Conservation (phyloP, 35 echinoderm and acorn worm genomes). For the Heliocidaris tuberculata region DNA sequence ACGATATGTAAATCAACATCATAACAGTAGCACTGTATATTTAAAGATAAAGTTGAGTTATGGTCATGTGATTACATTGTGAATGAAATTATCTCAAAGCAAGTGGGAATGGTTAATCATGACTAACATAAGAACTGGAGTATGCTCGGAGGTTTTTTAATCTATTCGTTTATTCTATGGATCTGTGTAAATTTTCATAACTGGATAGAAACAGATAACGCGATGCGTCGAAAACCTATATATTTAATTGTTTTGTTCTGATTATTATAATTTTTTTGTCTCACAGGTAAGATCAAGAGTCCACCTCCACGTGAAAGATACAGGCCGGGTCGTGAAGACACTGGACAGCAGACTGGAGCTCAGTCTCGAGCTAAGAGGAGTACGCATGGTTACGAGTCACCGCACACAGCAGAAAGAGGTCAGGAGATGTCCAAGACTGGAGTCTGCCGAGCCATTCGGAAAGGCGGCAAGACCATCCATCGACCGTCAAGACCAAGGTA, state of each 20-base stretch:
- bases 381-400: not conserved
- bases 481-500: conserved; percentile 89
- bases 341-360: not conserved
- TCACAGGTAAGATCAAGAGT: conserved; percentile 18
- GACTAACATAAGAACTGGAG: too few relatives aligned
- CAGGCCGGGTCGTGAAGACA: not conserved
- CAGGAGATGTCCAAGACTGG: conserved; percentile 27
- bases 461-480: conserved; percentile 81
- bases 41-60: too few relatives aligned
- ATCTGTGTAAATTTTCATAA: too few relatives aligned
- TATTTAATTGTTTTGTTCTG: not conserved
- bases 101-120: too few relatives aligned
- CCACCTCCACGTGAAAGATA: not conserved
- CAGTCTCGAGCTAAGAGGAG: not conserved
- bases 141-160: too few relatives aligned
- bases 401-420: not conserved
- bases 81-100: too few relatives aligned
- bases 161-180: too few relatives aligned
- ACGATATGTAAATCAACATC: too few relatives aligned
- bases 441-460: conserved; percentile 77
- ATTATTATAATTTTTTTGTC: not conserved
- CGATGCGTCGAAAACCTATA: too few relatives aligned
- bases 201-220: too few relatives aligned
- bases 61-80: too few relatives aligned
- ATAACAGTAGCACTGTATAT: too few relatives aligned